A percentile compares a stretch with the other conserved stretches of the same genome.
phyloP scores from a whole-genome alignment of 1,140 invertebrate genomes.

The Caerostris darwini region DNA sequence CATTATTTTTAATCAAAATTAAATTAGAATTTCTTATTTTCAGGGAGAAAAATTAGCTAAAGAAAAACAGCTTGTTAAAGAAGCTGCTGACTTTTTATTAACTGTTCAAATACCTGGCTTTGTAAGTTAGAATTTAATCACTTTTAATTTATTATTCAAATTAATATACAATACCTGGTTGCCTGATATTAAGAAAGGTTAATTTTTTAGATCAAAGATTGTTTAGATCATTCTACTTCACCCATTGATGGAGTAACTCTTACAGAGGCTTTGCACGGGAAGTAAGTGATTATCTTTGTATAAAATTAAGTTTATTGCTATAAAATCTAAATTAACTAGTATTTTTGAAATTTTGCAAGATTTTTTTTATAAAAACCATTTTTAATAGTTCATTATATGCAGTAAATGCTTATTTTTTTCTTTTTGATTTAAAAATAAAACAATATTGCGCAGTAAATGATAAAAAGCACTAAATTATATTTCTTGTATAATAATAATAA shows the following conservation, averaged over 20 bases:
- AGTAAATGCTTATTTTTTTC: no score
- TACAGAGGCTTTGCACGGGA: slow-evolving; percentile 94
- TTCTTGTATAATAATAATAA: no score
- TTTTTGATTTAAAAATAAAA: no score
- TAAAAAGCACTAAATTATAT: no score
- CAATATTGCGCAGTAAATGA: no score
- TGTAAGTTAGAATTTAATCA: slow-evolving; percentile 84
- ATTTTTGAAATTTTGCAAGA: no score
- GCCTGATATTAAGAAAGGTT: neutral
- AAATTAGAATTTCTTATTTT: neutral
- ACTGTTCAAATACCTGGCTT: slow-evolving; percentile 96
- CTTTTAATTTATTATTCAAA: neutral
- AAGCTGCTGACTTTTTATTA: slow-evolving; percentile 97
- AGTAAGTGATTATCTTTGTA: slow-evolving; percentile 14
- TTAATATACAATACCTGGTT: neutral
- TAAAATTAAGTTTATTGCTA: neutral
- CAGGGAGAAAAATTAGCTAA: slow-evolving; percentile 87
- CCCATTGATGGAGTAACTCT: slow-evolving; percentile 97
- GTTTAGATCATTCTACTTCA: slow-evolving; percentile 93
- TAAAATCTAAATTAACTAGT: no score
- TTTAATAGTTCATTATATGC: no score
- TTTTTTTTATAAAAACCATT: no score
- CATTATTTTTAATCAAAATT: no score
- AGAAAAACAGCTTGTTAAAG: slow-evolving; percentile 94
- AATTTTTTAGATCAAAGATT: slow-evolving; percentile 89